Conservation (phyloP, 2,797 vertebrate species). For the Lithobates pipiens region DNA sequence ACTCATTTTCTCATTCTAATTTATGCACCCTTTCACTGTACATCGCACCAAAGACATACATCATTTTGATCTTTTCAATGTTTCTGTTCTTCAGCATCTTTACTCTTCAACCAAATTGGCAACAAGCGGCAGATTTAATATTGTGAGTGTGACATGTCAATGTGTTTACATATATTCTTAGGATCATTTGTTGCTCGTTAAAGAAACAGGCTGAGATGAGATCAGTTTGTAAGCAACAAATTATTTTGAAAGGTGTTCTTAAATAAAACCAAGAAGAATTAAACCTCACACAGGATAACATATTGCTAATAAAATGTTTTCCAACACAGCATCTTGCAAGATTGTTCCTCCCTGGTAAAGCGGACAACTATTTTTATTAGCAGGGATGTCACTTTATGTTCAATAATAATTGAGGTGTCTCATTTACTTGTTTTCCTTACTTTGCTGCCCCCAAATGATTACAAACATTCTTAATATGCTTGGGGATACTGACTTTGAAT, state of each 20-base stretch:
- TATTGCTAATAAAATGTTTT: background rate
- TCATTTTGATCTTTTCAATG: conserved; percentile 38
- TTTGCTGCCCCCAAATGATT: background rate
- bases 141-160: conserved; percentile 8
- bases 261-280: background rate
- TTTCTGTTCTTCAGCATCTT: conserved; percentile 23
- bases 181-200: conserved; percentile 26
- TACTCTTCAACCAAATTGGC: conserved; percentile 32
- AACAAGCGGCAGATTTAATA: conserved; percentile 32
- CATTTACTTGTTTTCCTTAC: background rate
- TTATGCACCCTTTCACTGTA: conserved; percentile 42
- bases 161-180: conserved; percentile 25
- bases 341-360: background rate
- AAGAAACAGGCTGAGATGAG: background rate
- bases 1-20: conserved; percentile 42
- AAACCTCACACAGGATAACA: background rate
- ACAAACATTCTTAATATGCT: background rate
- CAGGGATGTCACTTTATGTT: background rate
- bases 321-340: background rate
- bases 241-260: background rate
- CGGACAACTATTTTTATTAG: background rate
- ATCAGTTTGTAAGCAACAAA: background rate
- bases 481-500: background rate
- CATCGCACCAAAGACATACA: conserved; percentile 27
- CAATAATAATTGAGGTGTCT: background rate